phyloP scores from a whole-genome alignment of 2,113 vertebrate genomes.

The Stigmatopora argus region DNA sequence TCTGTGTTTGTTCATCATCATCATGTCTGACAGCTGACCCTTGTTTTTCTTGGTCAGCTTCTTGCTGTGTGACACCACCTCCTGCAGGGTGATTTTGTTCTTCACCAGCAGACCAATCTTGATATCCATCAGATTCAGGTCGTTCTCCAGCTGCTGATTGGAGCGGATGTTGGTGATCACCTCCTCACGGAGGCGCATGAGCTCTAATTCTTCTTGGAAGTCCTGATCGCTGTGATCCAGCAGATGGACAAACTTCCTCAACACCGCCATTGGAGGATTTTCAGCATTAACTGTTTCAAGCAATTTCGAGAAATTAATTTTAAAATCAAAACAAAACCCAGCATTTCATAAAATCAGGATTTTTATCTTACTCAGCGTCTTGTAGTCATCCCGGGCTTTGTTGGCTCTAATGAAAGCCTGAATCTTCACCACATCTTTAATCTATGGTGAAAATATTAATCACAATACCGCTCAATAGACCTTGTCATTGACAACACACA shows the following conservation, averaged over 20 bases:
- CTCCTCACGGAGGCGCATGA: constrained; percentile 92
- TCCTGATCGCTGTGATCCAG: constrained; percentile 97
- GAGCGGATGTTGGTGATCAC: constrained; percentile 95
- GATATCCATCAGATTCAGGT: constrained; percentile 98
- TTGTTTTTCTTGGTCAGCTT: constrained; percentile 98
- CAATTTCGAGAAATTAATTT: background rate
- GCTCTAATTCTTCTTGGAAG: constrained; percentile 94
- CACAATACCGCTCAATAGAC: constrained; percentile 17
- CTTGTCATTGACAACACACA: constrained; percentile 7
- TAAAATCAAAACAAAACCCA: background rate
- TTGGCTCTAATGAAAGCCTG: constrained; percentile 97
- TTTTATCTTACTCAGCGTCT: constrained; percentile 88
- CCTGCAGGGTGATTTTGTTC: constrained; percentile 97
- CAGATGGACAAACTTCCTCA: constrained; percentile 95
- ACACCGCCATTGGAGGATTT: constrained; percentile 90
- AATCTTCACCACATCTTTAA: constrained; percentile 89
- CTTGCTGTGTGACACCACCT: constrained; percentile 97
- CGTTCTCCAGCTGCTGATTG: constrained; percentile 95
- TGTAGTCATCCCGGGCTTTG: constrained; percentile 97
- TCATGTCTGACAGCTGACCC: constrained; percentile 90
- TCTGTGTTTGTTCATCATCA: constrained; percentile 95
- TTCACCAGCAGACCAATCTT: constrained; percentile 97
- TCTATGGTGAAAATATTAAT: constrained; percentile 66
- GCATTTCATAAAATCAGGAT: background rate
- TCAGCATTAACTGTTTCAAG: constrained; percentile 72